A percentile compares a stretch with the other conserved stretches of the same genome.
These are phyloP conservation scores for Acrocephalus arundinaceus DNA, from an alignment of 2,113 vertebrate species.

Conservation along the genomic window DNA sequence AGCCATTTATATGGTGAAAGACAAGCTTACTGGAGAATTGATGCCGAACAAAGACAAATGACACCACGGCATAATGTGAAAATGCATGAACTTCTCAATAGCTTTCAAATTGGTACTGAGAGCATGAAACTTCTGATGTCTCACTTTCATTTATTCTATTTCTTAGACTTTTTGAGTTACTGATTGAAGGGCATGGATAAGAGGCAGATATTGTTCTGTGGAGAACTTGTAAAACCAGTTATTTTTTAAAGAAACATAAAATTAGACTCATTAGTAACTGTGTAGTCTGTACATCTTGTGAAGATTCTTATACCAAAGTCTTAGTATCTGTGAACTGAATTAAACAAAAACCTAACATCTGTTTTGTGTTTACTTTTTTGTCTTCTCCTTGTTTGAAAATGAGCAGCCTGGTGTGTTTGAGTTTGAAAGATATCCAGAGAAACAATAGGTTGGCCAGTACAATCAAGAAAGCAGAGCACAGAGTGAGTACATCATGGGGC, in stretches of 20 bases:
- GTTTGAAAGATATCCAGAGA: background rate
- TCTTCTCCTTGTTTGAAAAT: background rate
- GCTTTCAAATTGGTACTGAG: slow-evolving; percentile 1
- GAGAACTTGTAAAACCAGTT: background rate
- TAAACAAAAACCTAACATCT: background rate
- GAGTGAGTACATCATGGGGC: rapidly evolving
- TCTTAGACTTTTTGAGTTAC: background rate
- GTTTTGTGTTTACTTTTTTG: background rate
- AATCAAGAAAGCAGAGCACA: background rate
- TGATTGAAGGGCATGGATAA: background rate
- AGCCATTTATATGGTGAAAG: background rate
- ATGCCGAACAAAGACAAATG: slow-evolving; percentile 35
- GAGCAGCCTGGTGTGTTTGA: background rate
- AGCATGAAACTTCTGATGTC: background rate
- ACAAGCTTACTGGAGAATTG: background rate
- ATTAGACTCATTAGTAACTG: background rate
- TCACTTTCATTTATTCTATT: background rate
- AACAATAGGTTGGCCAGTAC: background rate
- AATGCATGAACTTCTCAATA: slow-evolving; percentile 2
- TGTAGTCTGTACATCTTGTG: background rate
- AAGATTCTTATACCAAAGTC: background rate
- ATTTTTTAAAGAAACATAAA: background rate
- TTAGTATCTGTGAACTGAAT: background rate
- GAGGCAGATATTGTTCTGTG: background rate
- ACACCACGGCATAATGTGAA: background rate